phyloP scores from a whole-genome alignment of 2,113 vertebrate species.

The Saguinus midas region DNA sequence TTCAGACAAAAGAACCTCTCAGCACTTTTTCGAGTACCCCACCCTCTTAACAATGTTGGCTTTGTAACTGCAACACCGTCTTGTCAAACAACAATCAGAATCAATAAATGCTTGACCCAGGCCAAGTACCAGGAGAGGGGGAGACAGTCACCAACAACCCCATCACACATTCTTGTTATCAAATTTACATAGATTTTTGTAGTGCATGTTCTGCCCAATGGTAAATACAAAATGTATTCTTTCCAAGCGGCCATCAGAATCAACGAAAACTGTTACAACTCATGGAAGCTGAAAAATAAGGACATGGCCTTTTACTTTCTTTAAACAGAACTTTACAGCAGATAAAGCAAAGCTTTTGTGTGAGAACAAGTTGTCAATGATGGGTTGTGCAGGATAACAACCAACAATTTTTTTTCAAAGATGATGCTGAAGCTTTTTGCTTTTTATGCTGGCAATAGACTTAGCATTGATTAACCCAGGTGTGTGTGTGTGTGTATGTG shows the following conservation, averaged over 20 bases:
- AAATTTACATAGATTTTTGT: neutral
- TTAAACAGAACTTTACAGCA: neutral
- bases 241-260: neutral
- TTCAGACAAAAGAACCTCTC: neutral
- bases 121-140: neutral
- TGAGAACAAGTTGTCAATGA: neutral
- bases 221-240: neutral
- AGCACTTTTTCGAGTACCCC: neutral
- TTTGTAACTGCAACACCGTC: neutral
- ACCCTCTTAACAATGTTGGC: neutral
- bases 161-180: neutral
- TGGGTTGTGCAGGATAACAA: neutral
- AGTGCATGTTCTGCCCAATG: neutral
- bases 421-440: neutral
- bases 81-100: neutral
- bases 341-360: neutral
- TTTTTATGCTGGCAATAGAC: neutral
- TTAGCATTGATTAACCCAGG: neutral
- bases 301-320: neutral
- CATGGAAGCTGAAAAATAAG: neutral
- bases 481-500: neutral
- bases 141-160: neutral
- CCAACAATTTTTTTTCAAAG: neutral
- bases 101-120: neutral
- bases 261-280: neutral